Base-by-base conservation (phyloP, 2,113 vertebrate species). In the Amphilophus citrinellus region DNA sequence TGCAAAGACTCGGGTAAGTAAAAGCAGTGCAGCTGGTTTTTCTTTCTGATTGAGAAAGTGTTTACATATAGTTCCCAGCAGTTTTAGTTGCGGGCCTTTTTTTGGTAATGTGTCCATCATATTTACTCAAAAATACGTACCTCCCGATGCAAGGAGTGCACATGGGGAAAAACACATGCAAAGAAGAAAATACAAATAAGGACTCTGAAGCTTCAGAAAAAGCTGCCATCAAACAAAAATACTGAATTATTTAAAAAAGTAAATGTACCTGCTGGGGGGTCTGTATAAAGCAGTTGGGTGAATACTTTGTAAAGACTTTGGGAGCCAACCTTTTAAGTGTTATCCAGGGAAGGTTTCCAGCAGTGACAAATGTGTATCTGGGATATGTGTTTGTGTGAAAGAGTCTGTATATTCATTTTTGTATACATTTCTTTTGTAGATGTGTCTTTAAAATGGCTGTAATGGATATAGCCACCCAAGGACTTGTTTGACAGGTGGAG, bases 1-100 rank as follows among this genome's bases (percentile, higher is more conserved):
- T 89, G 86, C 75, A 89, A 37, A 76, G 84, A 94, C 77, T 95
- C n/a, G 14, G 47, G 96, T 96, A 37, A 58, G 44, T 17, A n/a
- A 22, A 68, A 39, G 75, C 32, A 35, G 14, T 27, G 24, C 44
- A 58, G 50, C 58, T 75, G 24, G 32, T 30, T 13, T 68, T 32
- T 82, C 22, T 53, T n/a, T 20, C 39, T 59, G 15, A 56, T 42
- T 66, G 57, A 79, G 42, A 65, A 44, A 56, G 30, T 50, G 18
- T 58, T 84, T 32, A 62, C 3, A 10, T 56, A 14, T 4, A 62
- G 22, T 83, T 79, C 22, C 56, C 7, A 35, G 17, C 35, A 22
- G 32, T 80, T 93, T 85, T 76, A 86, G 87, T 87, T 89, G 37
- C 3, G 22, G 83, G 89, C 79, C 80, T 75, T 87, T 79, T 77